These are phyloP conservation scores for Magallana nippona DNA, from an alignment of 2,888 invertebrate genomes.

Conservation along the genomic window DNA sequence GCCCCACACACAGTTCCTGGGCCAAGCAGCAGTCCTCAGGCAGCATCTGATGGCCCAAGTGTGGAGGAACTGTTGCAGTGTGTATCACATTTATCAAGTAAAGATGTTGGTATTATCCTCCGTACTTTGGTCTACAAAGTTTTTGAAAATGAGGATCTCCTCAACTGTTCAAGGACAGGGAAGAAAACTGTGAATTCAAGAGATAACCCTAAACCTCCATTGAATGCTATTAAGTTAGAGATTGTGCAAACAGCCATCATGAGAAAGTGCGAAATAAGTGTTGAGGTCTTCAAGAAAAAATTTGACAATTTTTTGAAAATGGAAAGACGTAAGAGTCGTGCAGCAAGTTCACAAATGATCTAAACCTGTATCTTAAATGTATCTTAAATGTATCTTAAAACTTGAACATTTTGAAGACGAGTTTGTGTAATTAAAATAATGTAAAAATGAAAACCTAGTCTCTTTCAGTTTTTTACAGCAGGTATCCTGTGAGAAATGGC, in stretches of 20 bases:
- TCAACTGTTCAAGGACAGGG: conserved; percentile 39
- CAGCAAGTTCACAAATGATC: too few species aligned
- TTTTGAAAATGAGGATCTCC: conserved; percentile 28
- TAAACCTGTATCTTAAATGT: too few species aligned
- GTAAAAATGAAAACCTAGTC: too few species aligned
- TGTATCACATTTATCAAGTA: neutral
- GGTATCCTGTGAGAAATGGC: too few species aligned
- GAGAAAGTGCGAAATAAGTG: neutral
- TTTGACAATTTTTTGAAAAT: conserved; percentile 15
- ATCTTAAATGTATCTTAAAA: too few species aligned
- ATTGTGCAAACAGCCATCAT: neutral
- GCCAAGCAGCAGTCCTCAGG: too few species aligned
- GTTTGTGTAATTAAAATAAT: too few species aligned
- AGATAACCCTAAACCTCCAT: conserved; percentile 30
- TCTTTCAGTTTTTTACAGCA: too few species aligned
- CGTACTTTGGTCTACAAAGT: conserved; percentile 25
- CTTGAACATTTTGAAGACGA: too few species aligned
- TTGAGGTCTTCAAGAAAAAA: neutral
- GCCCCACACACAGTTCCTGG: neutral
- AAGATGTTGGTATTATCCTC: neutral
- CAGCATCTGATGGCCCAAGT: too few species aligned
- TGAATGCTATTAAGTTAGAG: neutral
- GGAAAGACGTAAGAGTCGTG: neutral
- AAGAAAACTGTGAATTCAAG: conserved; percentile 39
- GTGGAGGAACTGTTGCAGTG: neutral